A percentile compares a stretch with the other conserved stretches of the same genome.
These are phyloP conservation scores for Petrocephalus schoutedeni DNA, from an alignment of 2,797 vertebrate species.

Conservation along the genomic window DNA sequence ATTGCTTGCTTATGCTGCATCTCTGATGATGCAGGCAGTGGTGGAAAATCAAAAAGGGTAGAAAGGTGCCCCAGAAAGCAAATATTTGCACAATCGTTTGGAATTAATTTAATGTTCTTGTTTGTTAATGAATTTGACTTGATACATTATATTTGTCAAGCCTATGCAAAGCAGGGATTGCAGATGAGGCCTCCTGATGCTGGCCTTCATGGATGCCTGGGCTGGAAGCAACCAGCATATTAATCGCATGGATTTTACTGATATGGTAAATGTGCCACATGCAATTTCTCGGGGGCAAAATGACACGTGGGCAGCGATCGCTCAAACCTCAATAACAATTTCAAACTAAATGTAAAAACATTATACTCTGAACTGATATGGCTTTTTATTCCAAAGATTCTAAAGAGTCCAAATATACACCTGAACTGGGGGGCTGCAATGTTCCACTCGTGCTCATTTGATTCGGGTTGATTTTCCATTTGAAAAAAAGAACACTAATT, in stretches of 20 bases:
- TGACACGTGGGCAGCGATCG: neutral
- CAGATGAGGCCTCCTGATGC: neutral
- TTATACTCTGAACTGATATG: neutral
- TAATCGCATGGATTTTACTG: neutral
- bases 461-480: neutral
- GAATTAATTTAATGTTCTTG: neutral
- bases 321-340: neutral
- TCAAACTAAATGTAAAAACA: neutral
- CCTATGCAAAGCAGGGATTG: neutral
- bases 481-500: neutral
- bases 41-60: conserved; percentile 41
- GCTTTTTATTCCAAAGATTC: neutral
- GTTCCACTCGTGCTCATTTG: neutral
- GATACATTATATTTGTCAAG: neutral
- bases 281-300: neutral
- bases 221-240: neutral
- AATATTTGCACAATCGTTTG: neutral
- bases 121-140: conserved; percentile 3
- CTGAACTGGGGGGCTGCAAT: too few species aligned
- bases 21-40: conserved; percentile 39
- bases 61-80: neutral
- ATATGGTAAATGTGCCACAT: neutral
- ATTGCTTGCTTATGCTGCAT: conserved; percentile 21
- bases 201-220: neutral
- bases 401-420: neutral